phyloP scores from a whole-genome alignment of 1,140 invertebrate genomes.

The Eurosta solidaginis region DNA sequence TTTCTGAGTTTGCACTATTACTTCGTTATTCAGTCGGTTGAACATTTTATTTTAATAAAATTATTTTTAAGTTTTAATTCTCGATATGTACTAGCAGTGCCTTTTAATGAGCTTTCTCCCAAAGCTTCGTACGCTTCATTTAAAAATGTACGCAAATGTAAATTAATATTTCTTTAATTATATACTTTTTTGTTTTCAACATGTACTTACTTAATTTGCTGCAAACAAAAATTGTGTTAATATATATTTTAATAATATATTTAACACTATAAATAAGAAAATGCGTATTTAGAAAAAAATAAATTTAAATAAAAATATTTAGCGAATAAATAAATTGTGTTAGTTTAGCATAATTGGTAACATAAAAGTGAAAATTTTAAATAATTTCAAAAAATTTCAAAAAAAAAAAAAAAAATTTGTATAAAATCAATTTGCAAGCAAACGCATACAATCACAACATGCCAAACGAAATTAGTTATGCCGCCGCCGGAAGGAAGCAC shows the following conservation, averaged over 20 bases:
- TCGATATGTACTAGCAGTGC: neutral
- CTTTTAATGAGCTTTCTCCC: neutral
- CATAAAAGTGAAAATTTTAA: no score
- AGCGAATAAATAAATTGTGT: no score
- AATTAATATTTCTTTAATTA: neutral
- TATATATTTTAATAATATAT: no score
- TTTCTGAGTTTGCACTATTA: no score
- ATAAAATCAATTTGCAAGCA: neutral
- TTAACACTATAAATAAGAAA: no score
- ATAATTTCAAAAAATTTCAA: neutral
- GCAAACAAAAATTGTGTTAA: no score
- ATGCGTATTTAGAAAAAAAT: no score
- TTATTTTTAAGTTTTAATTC: neutral
- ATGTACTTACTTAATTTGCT: conserved; percentile 5
- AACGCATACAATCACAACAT: conserved; percentile 8
- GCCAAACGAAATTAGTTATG: neutral
- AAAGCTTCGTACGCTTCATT: neutral
- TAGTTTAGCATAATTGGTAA: no score
- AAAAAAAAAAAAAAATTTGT: neutral
- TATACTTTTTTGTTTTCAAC: no score
- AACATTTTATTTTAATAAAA: no score
- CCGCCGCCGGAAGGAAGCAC: neutral
- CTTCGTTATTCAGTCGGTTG: no score
- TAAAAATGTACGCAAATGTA: neutral
- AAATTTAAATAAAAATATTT: no score